Evolutionary conservation across 2,113 vertebrate species (phyloP).

Genomic region (Hemichromis elongatus): DNA sequence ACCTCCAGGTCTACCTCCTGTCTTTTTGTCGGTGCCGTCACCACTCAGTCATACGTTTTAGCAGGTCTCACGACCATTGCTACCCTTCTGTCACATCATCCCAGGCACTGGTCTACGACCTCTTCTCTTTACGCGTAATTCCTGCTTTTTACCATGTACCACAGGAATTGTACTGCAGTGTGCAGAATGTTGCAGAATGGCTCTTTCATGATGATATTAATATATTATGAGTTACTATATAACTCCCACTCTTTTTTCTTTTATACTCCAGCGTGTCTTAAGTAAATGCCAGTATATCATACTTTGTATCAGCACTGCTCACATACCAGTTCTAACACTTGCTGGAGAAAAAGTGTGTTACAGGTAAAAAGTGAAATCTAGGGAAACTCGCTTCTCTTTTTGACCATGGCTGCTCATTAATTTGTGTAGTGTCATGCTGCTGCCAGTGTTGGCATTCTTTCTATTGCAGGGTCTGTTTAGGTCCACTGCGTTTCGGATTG

Average conservation of each 20-base stretch:
- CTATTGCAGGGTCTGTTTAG: neutral
- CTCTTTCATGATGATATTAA: neutral
- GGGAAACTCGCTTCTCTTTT: neutral
- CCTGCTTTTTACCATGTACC: neutral
- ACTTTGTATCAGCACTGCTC: neutral
- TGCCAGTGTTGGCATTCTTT: neutral
- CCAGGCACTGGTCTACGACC: accelerated
- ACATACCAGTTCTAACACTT: neutral
- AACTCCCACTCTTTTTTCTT: no score
- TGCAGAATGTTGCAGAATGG: no score
- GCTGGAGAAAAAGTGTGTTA: neutral
- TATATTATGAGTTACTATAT: neutral
- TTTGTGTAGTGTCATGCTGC: neutral
- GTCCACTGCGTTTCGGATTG: neutral
- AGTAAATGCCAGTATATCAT: neutral
- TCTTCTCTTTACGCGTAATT: accelerated
- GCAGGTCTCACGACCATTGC: neutral
- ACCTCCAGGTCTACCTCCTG: neutral
- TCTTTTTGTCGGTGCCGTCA: neutral
- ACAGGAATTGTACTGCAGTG: neutral
- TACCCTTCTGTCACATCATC: neutral
- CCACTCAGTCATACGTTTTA: neutral
- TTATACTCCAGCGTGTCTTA: neutral
- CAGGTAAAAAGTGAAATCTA: neutral
- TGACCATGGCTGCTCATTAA: neutral